Conservation (phyloP, 2,888 invertebrate species). For the Unio pictorum region DNA sequence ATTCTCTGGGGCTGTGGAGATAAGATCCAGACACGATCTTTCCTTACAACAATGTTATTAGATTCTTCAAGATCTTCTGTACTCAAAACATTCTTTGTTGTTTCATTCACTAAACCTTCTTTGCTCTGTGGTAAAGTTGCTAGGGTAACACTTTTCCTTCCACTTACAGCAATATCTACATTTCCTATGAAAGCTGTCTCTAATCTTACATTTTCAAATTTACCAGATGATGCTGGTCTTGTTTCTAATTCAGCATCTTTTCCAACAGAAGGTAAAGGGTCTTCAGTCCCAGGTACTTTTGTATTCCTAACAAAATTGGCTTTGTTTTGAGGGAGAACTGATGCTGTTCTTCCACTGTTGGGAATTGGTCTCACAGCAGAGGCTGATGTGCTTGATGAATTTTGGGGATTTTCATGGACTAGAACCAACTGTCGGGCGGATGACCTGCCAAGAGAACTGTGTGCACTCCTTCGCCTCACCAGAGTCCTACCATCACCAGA, state of each 20-base stretch:
- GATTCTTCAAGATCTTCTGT: constrained; percentile 13
- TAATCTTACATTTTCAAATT: constrained; percentile 41
- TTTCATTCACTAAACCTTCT: constrained; percentile 9
- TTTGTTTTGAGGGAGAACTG: background rate
- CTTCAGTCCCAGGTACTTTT: constrained; percentile 17
- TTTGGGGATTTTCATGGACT: constrained; percentile 2
- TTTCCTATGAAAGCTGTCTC: constrained; percentile 54
- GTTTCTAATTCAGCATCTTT: constrained; percentile 4
- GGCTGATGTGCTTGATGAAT: background rate
- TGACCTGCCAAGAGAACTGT: constrained; percentile 1
- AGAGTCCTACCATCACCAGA: constrained; percentile 12
- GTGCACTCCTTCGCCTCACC: background rate
- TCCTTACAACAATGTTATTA: constrained; percentile 21
- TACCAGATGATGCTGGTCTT: constrained; percentile 20
- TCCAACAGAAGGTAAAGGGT: constrained; percentile 25
- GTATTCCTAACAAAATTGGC: constrained; percentile 6
- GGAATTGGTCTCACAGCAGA: background rate
- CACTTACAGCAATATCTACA: constrained; percentile 18
- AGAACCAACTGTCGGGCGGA: constrained; percentile 1
- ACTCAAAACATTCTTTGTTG: constrained; percentile 9
- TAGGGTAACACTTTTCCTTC: constrained; percentile 38
- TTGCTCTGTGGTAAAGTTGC: constrained; percentile 20
- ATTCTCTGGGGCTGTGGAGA: constrained; percentile 40
- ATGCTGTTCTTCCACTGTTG: background rate
- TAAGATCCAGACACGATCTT: constrained; percentile 37